phyloP scores from a whole-genome alignment of 2,113 vertebrate genomes.

The Mustela nigripes region DNA sequence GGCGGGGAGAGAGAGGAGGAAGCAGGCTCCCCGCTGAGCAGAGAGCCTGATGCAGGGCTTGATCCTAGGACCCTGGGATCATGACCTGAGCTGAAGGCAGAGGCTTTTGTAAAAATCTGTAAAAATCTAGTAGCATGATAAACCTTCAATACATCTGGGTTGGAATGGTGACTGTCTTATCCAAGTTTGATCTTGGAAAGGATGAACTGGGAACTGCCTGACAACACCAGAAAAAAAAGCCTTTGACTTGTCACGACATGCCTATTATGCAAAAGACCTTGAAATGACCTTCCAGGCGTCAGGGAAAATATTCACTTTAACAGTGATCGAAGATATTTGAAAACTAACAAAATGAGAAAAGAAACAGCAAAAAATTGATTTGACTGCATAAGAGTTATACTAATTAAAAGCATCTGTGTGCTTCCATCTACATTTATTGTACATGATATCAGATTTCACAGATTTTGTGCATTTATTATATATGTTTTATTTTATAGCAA shows the following conservation, averaged over 20 bases:
- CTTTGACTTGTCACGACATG: background rate
- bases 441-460: background rate
- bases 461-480: background rate
- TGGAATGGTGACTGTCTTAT: background rate
- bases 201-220: background rate
- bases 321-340: background rate
- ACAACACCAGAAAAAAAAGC: background rate
- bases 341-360: background rate
- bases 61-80: no score
- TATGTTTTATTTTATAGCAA: background rate
- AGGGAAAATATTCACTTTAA: background rate
- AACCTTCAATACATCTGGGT: background rate
- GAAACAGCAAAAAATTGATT: background rate
- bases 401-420: background rate
- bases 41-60: no score
- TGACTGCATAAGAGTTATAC: background rate
- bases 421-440: background rate
- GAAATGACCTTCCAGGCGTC: background rate
- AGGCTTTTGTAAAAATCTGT: background rate
- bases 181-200: background rate
- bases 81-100: no score
- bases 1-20: no score
- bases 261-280: background rate
- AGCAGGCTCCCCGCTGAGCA: no score
- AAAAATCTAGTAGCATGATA: background rate